Percentiles rank a stretch among this genome's conserved stretches.
Evolutionary conservation across 2,797 vertebrate genomes (phyloP).

Genomic region (Morelia viridis): DNA sequence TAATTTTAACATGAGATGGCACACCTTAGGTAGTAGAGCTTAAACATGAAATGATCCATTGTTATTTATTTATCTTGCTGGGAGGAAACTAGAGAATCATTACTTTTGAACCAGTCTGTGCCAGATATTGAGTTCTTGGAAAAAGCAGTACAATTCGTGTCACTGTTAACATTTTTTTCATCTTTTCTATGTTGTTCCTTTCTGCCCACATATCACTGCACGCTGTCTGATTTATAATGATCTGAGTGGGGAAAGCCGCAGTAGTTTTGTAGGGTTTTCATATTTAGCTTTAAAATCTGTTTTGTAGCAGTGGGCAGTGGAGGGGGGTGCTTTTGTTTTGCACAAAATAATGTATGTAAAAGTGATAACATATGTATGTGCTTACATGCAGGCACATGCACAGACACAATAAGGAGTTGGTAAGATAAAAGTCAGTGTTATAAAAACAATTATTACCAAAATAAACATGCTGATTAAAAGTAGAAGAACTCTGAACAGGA

Average conservation of each 20-base stretch:
- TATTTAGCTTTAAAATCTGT: not conserved
- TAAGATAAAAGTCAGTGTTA: not conserved
- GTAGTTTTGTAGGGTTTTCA: not conserved
- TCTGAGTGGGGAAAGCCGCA: not conserved
- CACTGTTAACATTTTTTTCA: not conserved
- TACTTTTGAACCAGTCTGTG: not conserved
- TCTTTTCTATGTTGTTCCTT: not conserved
- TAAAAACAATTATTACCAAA: not conserved
- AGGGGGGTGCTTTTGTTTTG: no score
- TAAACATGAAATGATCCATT: not conserved
- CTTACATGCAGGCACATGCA: not conserved
- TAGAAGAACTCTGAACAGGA: not conserved
- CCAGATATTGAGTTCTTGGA: not conserved
- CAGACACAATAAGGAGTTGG: not conserved
- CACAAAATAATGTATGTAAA: no score
- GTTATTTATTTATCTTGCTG: not conserved
- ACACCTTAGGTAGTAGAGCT: not conserved
- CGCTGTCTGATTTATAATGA: not conserved
- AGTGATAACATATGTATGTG: no score
- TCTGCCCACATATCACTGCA: not conserved
- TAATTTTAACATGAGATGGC: not conserved
- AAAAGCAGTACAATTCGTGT: not conserved
- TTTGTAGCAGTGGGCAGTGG: not conserved
- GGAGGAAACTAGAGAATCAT: not conserved
- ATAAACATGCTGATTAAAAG: not conserved